phyloP scores from a whole-genome alignment of 1,140 invertebrate genomes.

The Neotoxoptera formosana region DNA sequence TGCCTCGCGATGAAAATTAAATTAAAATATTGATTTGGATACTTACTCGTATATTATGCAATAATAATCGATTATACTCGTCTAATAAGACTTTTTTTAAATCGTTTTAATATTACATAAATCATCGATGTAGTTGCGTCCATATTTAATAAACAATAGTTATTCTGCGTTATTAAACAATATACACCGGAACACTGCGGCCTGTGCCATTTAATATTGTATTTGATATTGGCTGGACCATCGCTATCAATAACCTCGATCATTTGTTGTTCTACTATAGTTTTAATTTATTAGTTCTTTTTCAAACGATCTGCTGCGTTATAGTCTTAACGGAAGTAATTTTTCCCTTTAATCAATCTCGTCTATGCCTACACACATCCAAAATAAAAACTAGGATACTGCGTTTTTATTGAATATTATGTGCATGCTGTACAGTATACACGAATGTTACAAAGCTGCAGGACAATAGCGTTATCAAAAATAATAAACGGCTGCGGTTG shows the following conservation, averaged over 20 bases:
- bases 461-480: conserved; percentile 50
- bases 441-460: not conserved
- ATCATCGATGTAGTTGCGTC: not conserved
- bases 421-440: not conserved
- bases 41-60: no score
- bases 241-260: not conserved
- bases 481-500: conserved; percentile 19
- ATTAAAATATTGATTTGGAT: not conserved
- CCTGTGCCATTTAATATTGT: not conserved
- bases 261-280: not conserved
- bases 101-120: not conserved
- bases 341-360: not conserved
- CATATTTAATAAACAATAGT: not conserved
- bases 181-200: not conserved
- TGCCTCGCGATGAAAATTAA: not conserved
- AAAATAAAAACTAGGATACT: not conserved
- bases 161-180: not conserved
- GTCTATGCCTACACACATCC: not conserved
- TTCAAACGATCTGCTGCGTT: not conserved
- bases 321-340: not conserved
- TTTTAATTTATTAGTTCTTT: not conserved
- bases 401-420: not conserved
- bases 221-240: not conserved
- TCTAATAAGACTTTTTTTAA: not conserved
- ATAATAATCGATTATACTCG: not conserved